These are phyloP conservation scores for Toxotes lorentzi DNA, from an alignment of 2,797 vertebrate genomes.

Conservation along the genomic window DNA sequence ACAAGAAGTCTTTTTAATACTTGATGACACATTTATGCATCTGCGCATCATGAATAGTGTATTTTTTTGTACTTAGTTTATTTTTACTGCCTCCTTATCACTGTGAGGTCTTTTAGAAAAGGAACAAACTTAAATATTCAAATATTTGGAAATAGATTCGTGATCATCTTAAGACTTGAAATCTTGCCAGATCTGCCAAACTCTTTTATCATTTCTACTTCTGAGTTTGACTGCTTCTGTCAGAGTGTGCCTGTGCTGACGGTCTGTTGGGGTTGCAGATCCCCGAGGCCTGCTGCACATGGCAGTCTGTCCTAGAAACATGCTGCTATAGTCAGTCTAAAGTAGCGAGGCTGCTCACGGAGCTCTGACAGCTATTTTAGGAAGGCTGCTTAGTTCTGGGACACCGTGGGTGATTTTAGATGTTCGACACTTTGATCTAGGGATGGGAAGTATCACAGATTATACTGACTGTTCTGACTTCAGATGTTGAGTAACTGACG, in stretches of 20 bases:
- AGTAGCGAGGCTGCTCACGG: slow-evolving; percentile 49
- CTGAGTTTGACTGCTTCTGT: slow-evolving; percentile 42
- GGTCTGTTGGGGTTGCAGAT: slow-evolving; percentile 63
- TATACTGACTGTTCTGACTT: slow-evolving; percentile 55
- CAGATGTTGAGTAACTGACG: slow-evolving; percentile 58
- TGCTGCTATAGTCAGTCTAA: slow-evolving; percentile 50
- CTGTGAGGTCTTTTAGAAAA: neutral
- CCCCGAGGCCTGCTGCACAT: slow-evolving; percentile 64
- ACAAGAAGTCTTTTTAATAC: neutral
- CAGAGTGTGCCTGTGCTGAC: slow-evolving; percentile 30
- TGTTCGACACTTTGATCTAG: slow-evolving; percentile 68
- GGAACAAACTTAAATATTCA: slow-evolving; percentile 7
- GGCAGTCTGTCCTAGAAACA: slow-evolving; percentile 74
- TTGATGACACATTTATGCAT: neutral
- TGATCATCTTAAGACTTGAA: neutral
- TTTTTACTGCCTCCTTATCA: neutral
- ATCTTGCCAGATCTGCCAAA: slow-evolving; percentile 17
- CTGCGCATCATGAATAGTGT: neutral
- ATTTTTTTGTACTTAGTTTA: neutral
- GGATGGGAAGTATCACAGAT: slow-evolving; percentile 59
- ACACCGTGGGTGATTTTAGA: slow-evolving; percentile 72
- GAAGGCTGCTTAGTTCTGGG: slow-evolving; percentile 68
- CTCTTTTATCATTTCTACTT: slow-evolving; percentile 38
- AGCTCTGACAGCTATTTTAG: slow-evolving; percentile 71
- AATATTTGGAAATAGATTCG: neutral